Evolutionary conservation across 2,888 invertebrate genomes (phyloP).

Genomic region (Allacma fusca): DNA sequence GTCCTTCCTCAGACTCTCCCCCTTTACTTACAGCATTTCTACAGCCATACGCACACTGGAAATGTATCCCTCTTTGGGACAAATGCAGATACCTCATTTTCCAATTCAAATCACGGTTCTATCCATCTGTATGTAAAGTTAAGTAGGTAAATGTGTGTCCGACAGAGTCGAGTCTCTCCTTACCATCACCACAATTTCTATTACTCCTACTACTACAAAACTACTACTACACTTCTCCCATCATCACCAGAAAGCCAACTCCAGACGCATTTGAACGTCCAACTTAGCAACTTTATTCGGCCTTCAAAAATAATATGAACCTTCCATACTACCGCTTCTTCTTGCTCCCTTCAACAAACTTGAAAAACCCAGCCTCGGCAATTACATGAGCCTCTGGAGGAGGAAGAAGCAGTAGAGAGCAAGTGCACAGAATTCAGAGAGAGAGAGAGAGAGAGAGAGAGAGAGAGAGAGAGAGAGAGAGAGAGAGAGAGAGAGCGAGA

Average conservation of each 20-base stretch:
- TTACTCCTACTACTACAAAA: neutral
- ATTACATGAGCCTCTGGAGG: neutral
- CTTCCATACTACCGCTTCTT: neutral
- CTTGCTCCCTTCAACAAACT: neutral
- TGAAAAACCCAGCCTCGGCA: neutral
- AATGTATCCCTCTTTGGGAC: neutral
- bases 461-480: no score
- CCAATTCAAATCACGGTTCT: neutral
- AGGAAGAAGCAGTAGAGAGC: neutral
- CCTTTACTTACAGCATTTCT: no score
- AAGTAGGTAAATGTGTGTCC: neutral
- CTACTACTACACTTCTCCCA: conserved; percentile 1
- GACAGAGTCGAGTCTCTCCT: neutral
- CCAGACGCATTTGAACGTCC: neutral
- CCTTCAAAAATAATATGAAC: neutral
- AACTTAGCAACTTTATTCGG: conserved; percentile 3
- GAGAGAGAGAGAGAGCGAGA: no score
- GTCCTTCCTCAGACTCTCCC: no score
- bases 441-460: no score
- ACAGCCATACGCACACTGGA: neutral
- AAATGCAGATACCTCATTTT: conserved; percentile 9
- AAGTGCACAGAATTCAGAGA: no score
- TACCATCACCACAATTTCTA: neutral
- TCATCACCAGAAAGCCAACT: no score
- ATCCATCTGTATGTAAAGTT: neutral